Evolutionary conservation across 2,113 vertebrate species (phyloP).

Genomic region (Aplodontia rufa): DNA sequence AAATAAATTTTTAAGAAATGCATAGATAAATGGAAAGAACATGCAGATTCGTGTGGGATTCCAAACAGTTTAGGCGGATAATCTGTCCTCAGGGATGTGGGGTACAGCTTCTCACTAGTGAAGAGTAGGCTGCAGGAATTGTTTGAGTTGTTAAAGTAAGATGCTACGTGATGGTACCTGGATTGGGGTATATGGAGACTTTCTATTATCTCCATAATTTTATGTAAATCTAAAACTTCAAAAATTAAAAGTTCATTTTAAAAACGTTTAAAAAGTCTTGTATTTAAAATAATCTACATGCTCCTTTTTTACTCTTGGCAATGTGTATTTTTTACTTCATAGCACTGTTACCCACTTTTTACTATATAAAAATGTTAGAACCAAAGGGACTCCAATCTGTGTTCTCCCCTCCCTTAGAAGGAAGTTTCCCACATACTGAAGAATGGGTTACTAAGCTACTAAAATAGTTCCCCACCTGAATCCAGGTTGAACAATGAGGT

Average conservation of each 20-base stretch:
- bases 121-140: not conserved
- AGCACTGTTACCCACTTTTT: not conserved
- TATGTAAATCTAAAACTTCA: not conserved
- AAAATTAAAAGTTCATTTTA: not conserved
- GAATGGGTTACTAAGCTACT: no score
- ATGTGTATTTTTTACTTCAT: not conserved
- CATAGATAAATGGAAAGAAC: not conserved
- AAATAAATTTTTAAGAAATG: not conserved
- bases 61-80: not conserved
- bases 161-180: not conserved
- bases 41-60: not conserved
- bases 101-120: not conserved
- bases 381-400: no score
- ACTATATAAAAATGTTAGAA: no score
- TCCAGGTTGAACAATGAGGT: no score
- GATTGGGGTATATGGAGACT: not conserved
- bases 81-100: not conserved
- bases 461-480: no score
- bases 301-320: not conserved
- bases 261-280: not conserved
- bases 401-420: no score
- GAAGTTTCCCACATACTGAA: no score
- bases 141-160: not conserved
- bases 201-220: not conserved
- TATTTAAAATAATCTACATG: not conserved